Evolutionary conservation across 2,888 invertebrate genomes (phyloP), one percentile per base, ranked within the genome.

Genomic region (Campoplex nolae): DNA sequence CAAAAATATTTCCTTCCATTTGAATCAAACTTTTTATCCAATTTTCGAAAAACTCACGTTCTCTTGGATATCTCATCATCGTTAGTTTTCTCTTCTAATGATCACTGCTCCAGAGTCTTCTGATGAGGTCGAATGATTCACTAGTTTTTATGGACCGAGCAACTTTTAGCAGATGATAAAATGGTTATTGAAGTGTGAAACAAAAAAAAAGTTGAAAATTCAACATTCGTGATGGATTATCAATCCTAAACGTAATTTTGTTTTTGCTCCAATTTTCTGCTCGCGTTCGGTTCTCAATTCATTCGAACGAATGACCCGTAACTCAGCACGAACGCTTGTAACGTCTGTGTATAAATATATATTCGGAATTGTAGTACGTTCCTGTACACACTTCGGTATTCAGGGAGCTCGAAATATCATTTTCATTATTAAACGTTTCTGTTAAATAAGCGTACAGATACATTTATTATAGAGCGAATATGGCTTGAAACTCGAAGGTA

Each of bases 391-490:
- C 75, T 83, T 32, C 54, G 75, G 78, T 83, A 62, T 38, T 71
- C 78, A 48, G 18, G 74, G 71, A 62, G 76, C 76, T 82, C 75
- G 71, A 45, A 62, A 75, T 83, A 86, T 88, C 23, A 81, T 86
- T 84, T 88, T 84, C 48, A 81, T 78, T 84, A 88, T 86, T 78
- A 84, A 88, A 74, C 75, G 83, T 75, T 78, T 74, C 78, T 58
- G 78, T 83, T 86, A 76, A 84, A 84, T 84, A 86, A 79, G 48
- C 32, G 6, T 51, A 45, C 45, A 3, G 1, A 13, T 2, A 58
- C 85, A 42, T 68, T 38, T 11, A 35, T 71, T 71, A 45, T n/a
- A 42, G 8, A 75, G 48, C 28, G 56, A 23, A 23, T 23, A 23
- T 62, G 35, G 48, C 83, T 83, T 62, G 74, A 32, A 62, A 48